Base-by-base conservation (phyloP, 2,888 invertebrate species). In the Cosmia trapezina region DNA sequence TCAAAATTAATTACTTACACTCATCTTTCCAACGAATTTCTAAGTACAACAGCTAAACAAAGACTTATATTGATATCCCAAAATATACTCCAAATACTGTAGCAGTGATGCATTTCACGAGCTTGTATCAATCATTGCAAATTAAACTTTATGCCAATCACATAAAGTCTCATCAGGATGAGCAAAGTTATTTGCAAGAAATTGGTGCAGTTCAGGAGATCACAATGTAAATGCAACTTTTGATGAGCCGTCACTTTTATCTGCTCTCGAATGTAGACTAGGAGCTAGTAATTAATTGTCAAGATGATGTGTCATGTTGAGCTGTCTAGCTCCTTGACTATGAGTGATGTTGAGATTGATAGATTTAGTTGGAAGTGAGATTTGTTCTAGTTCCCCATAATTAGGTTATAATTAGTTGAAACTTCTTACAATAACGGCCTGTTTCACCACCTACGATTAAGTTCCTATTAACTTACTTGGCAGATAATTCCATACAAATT, bases 211-310 rank as follows among this genome's bases (percentile, higher is more conserved):
- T 71, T 79, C 79, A 79, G 7, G 17, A 71, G 85, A 72, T 70
- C 82, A 73, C 28, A 49, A 19, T 67, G 61, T 37, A 64, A 53
- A 64, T 70, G 33, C 41, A 70, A 65, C 54, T 61, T 78, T 72
- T 82, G 82, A 82, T 74, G 65, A 41, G 65, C 74, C 70, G 82
- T 83, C 83, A 84, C 64, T 68, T 69, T 68, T 82, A 85, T 82
- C 83, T 61, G 22, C 41, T 62, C 41, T 63, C 53, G 41, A 74
- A 78, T 68, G 45, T 71, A 75, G 61, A 62, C 70, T 33, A 63
- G 65, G 66, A 78, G 78, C 63, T 67, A 22, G 56, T 75, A 81
- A 78, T 84, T 84, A 83, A 81, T 78, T 81, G 72, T 75, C 70
- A 65, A 68, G 54, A 74, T 74, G 74, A 83, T 65, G 83, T 83